These are phyloP conservation scores for Leptatherina wallacei DNA, from an alignment of 2,797 vertebrate genomes.

Conservation along the genomic window DNA sequence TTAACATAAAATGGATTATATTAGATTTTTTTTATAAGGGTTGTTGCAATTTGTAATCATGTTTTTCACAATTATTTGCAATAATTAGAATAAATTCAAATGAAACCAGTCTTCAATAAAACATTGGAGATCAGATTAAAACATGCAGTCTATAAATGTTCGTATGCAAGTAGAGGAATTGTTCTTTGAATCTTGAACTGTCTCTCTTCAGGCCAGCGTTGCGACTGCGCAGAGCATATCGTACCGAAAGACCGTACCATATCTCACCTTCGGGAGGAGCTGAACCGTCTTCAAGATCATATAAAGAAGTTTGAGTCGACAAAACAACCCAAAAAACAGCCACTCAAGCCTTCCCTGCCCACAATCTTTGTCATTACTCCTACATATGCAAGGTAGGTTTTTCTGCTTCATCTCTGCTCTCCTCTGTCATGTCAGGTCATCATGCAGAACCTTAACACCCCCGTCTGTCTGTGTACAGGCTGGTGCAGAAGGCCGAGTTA, in stretches of 20 bases:
- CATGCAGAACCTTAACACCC: not conserved
- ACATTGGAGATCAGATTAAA: not conserved
- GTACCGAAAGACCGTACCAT: slow-evolving; percentile 84
- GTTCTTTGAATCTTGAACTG: not conserved
- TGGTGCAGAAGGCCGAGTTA: slow-evolving; percentile 87
- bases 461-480: slow-evolving; percentile 51
- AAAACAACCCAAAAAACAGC: slow-evolving; percentile 66
- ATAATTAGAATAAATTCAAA: not conserved
- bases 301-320: slow-evolving; percentile 74
- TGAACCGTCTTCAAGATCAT: slow-evolving; percentile 82
- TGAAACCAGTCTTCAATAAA: not conserved
- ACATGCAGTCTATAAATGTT: not conserved
- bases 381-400: slow-evolving; percentile 85
- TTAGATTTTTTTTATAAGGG: not conserved
- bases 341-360: slow-evolving; percentile 64
- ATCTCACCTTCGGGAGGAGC: slow-evolving; percentile 84
- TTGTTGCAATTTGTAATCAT: not conserved
- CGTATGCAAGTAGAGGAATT: not conserved
- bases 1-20: not conserved
- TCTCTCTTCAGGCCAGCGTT: slow-evolving; percentile 86
- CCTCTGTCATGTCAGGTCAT: not conserved
- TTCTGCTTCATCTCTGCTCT: not conserved
- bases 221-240: slow-evolving; percentile 87
- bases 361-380: slow-evolving; percentile 90
- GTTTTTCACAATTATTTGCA: not conserved